Evolutionary conservation across 2,888 invertebrate genomes (phyloP).

Genomic region (Limnephilus marmoratus): DNA sequence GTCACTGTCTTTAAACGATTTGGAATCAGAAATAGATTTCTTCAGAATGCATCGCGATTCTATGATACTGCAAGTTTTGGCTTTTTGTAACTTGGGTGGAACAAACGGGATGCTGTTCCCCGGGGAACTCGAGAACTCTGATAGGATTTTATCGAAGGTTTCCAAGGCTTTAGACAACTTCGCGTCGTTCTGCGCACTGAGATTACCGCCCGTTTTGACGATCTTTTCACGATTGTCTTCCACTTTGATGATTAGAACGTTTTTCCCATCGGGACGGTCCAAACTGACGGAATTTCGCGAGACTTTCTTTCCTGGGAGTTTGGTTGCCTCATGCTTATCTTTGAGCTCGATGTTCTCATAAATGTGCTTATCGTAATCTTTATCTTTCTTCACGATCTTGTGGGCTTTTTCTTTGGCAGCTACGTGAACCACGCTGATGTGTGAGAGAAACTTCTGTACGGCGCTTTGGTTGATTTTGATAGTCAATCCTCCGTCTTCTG

Average conservation of each 20-base stretch:
- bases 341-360: constrained; percentile 75
- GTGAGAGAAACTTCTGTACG: constrained; percentile 72
- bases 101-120: constrained; percentile 70
- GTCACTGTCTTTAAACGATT: constrained; percentile 67
- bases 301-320: constrained; percentile 43
- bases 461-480: constrained; percentile 72
- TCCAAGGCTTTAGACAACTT: constrained; percentile 74
- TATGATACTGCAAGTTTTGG: constrained; percentile 84
- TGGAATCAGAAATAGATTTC: constrained; percentile 77
- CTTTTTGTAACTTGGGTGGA: constrained; percentile 81
- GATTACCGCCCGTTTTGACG: background rate
- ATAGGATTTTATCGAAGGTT: constrained; percentile 76
- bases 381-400: constrained; percentile 67
- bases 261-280: constrained; percentile 73
- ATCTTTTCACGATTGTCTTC: constrained; percentile 65
- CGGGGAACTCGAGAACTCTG: constrained; percentile 72
- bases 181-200: constrained; percentile 44
- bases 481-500: constrained; percentile 71
- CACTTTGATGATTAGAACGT: constrained; percentile 73
- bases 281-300: constrained; percentile 48
- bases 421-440: constrained; percentile 71
- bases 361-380: constrained; percentile 70
- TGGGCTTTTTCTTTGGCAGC: constrained; percentile 68
- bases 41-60: constrained; percentile 83
- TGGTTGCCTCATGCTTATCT: constrained; percentile 14